Percentiles rank a stretch among this genome's conserved stretches.
Conservation (phyloP, 2,113 vertebrate genomes). For the Cephalopterus ornatus region DNA sequence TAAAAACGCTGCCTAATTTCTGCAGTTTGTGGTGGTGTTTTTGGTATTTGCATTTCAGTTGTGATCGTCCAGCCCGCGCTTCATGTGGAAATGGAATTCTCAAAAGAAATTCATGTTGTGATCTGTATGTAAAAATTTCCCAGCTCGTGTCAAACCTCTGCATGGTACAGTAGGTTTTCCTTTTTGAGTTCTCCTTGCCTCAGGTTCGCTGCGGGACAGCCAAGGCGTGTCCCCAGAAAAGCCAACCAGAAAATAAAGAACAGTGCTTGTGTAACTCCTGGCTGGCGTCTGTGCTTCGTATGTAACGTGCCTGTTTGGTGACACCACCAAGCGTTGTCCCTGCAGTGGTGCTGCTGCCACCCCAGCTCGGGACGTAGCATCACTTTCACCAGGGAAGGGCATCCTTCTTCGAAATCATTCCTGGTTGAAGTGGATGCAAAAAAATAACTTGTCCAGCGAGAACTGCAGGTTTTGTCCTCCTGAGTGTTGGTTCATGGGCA, state of each 20-base stretch:
- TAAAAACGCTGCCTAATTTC: neutral
- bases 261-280: neutral
- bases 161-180: neutral
- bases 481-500: neutral
- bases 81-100: neutral
- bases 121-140: neutral
- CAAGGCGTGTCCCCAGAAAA: neutral
- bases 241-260: slow-evolving; percentile 41
- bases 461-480: neutral
- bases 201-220: neutral
- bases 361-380: neutral
- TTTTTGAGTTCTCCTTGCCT: neutral
- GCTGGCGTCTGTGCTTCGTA: neutral
- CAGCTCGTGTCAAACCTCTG: neutral
- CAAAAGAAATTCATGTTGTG: neutral
- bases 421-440: neutral
- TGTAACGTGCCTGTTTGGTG: accelerated
- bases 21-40: neutral
- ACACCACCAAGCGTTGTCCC: neutral
- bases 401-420: accelerated
- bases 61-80: neutral
- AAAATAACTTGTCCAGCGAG: neutral
- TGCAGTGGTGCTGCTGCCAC: neutral
- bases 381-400: neutral
- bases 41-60: neutral